Conservation (phyloP, 2,113 vertebrate species). For the Phyllostomus hastatus region DNA sequence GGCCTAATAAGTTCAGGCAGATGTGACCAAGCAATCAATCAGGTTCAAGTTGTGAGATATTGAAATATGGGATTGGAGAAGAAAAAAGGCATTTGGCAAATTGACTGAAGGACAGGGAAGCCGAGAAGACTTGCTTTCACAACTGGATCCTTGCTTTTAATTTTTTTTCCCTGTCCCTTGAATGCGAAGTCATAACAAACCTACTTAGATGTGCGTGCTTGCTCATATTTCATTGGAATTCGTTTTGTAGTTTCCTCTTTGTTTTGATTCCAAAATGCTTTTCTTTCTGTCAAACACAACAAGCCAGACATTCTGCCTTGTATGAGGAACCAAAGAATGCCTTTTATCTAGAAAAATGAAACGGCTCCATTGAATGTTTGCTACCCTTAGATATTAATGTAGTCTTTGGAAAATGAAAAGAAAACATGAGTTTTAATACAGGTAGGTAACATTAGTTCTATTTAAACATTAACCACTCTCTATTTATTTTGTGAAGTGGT, state of each 20-base stretch:
- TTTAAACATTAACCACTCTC: not conserved
- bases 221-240: conserved; percentile 30
- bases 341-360: not conserved
- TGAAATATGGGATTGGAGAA: conserved; percentile 51
- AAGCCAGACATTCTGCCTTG: conserved; percentile 26
- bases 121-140: conserved; percentile 22
- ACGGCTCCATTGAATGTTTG: not conserved
- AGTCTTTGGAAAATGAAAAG: not conserved
- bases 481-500: not conserved
- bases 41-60: conserved; percentile 38
- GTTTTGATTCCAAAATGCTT: conserved; percentile 52
- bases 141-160: conserved; percentile 6
- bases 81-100: conserved; percentile 54
- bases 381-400: not conserved
- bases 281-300: conserved; percentile 22
- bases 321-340: not conserved
- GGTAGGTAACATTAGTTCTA: not conserved
- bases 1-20: conserved; percentile 57
- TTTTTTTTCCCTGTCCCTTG: not conserved
- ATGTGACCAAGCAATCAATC: conserved; percentile 52
- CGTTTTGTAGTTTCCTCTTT: conserved; percentile 12
- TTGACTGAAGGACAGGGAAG: not conserved
- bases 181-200: conserved; percentile 51
- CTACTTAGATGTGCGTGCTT: not conserved
- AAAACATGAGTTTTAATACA: not conserved